Conservation (phyloP, 2,797 vertebrate genomes). For the Gallinago nigripennis region DNA sequence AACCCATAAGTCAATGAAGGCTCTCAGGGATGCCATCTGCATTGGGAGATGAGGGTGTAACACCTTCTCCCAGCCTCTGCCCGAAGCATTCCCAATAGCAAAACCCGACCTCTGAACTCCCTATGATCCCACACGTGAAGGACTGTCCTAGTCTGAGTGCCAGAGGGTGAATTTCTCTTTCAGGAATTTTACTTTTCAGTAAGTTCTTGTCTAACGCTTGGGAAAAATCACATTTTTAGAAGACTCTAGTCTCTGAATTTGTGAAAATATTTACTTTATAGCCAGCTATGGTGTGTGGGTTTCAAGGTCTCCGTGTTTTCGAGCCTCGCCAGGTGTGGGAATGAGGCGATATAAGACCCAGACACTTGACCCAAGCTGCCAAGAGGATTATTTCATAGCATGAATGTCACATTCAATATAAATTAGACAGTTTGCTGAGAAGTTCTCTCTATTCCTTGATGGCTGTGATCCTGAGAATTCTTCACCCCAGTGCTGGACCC, state of each 20-base stretch:
- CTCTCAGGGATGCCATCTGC: neutral
- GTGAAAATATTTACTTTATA: neutral
- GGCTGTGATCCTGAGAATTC: neutral
- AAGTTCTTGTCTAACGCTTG: neutral
- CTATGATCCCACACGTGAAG: rapidly evolving
- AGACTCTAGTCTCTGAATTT: neutral
- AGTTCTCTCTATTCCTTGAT: neutral
- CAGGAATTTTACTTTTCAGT: too few species aligned
- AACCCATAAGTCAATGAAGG: rapidly evolving
- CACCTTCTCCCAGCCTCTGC: neutral
- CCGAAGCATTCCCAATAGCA: neutral
- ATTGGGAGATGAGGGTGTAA: neutral
- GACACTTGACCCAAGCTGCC: neutral
- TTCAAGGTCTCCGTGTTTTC: neutral
- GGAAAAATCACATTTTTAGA: neutral
- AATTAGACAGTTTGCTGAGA: neutral
- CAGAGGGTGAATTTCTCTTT: too few species aligned
- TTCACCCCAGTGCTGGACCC: neutral
- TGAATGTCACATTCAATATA: neutral
- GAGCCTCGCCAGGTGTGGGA: neutral
- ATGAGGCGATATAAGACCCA: neutral
- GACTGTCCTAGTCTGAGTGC: too few species aligned
- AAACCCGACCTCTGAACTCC: rapidly evolving
- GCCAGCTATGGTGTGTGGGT: neutral
- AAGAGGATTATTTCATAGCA: neutral